phyloP scores from a whole-genome alignment of 2,888 invertebrate species.

The Sicus ferrugineus region DNA sequence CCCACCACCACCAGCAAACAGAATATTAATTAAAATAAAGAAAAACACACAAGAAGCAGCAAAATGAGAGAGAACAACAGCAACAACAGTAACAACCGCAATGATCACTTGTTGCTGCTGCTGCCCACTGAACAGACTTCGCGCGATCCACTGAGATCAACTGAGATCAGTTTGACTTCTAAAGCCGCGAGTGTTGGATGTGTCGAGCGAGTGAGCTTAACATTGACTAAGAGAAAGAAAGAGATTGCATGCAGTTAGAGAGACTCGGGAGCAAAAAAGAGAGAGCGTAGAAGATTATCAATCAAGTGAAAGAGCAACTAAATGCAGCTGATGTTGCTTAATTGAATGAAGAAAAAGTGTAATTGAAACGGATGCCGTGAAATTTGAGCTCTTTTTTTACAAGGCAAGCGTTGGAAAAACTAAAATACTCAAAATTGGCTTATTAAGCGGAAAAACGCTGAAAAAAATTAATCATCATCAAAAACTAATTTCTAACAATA shows the following conservation, averaged over 20 bases:
- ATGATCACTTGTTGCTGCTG: conserved; percentile 27
- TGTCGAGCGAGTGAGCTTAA: conserved; percentile 34
- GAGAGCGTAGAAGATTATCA: too few relatives aligned
- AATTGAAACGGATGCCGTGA: not conserved
- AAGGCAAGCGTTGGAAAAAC: too few relatives aligned
- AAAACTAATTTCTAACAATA: too few relatives aligned
- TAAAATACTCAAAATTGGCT: too few relatives aligned
- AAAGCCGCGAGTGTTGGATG: conserved; percentile 50
- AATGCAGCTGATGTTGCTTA: conserved; percentile 10
- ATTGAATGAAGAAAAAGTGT: not conserved
- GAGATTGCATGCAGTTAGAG: not conserved
- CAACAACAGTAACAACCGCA: conserved; percentile 4
- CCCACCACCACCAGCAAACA: not conserved
- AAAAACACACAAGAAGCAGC: not conserved
- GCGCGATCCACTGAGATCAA: conserved; percentile 32
- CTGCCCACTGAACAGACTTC: not conserved
- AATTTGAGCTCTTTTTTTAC: not conserved
- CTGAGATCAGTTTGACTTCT: conserved; percentile 45
- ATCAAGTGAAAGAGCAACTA: too few relatives aligned
- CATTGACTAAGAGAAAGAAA: not conserved
- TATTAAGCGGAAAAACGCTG: too few relatives aligned
- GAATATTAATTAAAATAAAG: not conserved
- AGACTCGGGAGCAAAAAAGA: too few relatives aligned
- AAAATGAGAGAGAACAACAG: conserved; percentile 3
- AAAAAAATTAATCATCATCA: too few relatives aligned